Conservation (phyloP, 2,797 vertebrate genomes). For the Tamandua tetradactyla region DNA sequence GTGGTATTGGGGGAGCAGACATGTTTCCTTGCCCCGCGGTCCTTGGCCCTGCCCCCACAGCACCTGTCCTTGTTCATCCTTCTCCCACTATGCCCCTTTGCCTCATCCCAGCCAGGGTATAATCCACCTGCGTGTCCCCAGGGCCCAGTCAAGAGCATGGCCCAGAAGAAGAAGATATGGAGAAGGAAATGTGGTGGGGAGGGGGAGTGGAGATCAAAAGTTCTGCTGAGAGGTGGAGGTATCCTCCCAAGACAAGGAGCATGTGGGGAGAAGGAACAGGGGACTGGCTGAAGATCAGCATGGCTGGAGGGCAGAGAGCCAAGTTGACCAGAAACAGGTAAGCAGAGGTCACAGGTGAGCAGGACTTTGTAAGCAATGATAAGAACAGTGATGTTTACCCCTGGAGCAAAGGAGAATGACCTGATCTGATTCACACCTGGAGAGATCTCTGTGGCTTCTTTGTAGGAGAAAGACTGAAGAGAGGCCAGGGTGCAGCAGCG, state of each 20-base stretch:
- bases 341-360: neutral
- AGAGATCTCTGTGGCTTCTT: neutral
- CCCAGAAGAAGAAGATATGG: neutral
- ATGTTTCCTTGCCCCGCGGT: no score
- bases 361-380: neutral
- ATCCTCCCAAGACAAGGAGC: neutral
- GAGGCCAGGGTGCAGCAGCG: fast-evolving
- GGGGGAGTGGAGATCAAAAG: neutral
- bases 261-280: neutral
- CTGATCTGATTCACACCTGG: neutral
- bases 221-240: neutral
- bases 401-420: neutral
- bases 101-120: neutral
- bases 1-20: neutral
- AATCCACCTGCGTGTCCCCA: neutral
- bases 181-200: neutral
- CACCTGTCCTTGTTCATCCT: neutral
- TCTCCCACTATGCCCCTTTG: neutral
- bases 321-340: neutral
- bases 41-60: neutral
- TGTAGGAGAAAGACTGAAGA: neutral
- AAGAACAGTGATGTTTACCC: neutral
- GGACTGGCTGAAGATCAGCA: neutral
- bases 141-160: neutral
- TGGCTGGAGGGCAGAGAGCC: neutral